Conservation (phyloP, 2,797 vertebrate genomes). For the Hafferia zeledoni region DNA sequence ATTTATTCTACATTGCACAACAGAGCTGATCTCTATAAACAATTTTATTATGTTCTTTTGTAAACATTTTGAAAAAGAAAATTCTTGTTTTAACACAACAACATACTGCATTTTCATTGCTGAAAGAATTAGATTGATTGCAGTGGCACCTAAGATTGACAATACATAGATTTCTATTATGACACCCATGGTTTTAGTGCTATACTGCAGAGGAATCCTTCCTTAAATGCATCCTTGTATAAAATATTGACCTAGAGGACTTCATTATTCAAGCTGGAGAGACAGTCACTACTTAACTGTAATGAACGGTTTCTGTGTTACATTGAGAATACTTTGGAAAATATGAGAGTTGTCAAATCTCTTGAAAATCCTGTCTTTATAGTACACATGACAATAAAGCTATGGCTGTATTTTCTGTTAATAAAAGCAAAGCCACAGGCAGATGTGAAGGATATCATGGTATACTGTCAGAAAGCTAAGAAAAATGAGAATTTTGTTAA, state of each 20-base stretch:
- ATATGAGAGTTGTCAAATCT: slow-evolving; percentile 83
- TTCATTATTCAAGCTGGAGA: slow-evolving; percentile 90
- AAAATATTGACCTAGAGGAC: slow-evolving; percentile 93
- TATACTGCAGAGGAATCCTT: slow-evolving; percentile 84
- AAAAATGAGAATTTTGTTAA: slow-evolving; percentile 83
- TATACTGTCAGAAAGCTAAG: slow-evolving; percentile 81
- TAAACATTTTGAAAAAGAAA: slow-evolving; percentile 75
- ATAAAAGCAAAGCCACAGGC: slow-evolving; percentile 86
- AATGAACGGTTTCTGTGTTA: slow-evolving; percentile 87
- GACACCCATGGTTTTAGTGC: slow-evolving; percentile 92
- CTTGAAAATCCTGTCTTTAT: slow-evolving; percentile 82
- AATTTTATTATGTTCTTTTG: slow-evolving; percentile 73
- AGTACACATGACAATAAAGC: slow-evolving; percentile 79
- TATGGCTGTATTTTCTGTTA: slow-evolving; percentile 84
- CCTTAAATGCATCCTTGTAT: slow-evolving; percentile 93
- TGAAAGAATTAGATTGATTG: slow-evolving; percentile 89
- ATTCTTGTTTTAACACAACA: slow-evolving; percentile 70
- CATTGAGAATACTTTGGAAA: slow-evolving; percentile 80
- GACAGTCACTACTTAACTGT: slow-evolving; percentile 89
- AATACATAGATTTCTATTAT: slow-evolving; percentile 87
- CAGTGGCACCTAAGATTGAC: slow-evolving; percentile 87
- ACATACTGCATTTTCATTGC: slow-evolving; percentile 54
- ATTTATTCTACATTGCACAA: slow-evolving; percentile 66
- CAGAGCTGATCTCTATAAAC: slow-evolving; percentile 69
- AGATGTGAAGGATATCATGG: slow-evolving; percentile 82